These are phyloP conservation scores for Lamprotornis superbus DNA, from an alignment of 2,113 vertebrate species.

Conservation along the genomic window DNA sequence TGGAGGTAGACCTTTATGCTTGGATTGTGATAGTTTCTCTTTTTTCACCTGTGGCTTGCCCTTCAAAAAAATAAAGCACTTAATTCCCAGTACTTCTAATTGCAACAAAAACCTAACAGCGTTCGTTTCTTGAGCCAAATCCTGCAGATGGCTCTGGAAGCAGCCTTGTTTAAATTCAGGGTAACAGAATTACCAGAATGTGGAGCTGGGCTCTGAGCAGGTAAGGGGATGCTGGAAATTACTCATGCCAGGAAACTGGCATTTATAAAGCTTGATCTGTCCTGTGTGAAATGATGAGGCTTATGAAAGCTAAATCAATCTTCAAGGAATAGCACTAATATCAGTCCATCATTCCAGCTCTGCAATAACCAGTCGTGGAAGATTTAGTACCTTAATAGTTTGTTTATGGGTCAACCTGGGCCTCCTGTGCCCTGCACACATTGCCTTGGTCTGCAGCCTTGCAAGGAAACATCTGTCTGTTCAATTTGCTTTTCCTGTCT, in stretches of 20 bases:
- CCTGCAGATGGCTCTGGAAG: background rate
- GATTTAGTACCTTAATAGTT: constrained; percentile 1
- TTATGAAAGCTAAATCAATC: background rate
- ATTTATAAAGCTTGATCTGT: constrained; percentile 1
- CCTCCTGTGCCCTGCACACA: background rate
- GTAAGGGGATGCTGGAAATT: background rate
- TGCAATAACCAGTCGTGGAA: background rate
- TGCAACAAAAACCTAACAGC: background rate
- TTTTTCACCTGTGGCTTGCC: background rate
- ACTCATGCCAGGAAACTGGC: background rate
- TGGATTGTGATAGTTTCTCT: background rate
- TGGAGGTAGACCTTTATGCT: background rate
- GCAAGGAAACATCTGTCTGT: background rate
- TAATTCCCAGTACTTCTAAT: background rate
- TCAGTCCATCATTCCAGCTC: background rate
- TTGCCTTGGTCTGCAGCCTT: background rate
- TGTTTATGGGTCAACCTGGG: background rate
- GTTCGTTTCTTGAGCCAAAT: background rate
- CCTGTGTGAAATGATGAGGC: background rate
- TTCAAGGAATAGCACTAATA: constrained; percentile 20
- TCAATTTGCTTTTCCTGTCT: background rate
- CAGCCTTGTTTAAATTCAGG: background rate
- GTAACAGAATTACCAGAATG: background rate
- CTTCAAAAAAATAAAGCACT: background rate
- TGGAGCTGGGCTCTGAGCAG: background rate